Conservation (phyloP, 2,113 vertebrate species). For the Dasyornis broadbenti region DNA sequence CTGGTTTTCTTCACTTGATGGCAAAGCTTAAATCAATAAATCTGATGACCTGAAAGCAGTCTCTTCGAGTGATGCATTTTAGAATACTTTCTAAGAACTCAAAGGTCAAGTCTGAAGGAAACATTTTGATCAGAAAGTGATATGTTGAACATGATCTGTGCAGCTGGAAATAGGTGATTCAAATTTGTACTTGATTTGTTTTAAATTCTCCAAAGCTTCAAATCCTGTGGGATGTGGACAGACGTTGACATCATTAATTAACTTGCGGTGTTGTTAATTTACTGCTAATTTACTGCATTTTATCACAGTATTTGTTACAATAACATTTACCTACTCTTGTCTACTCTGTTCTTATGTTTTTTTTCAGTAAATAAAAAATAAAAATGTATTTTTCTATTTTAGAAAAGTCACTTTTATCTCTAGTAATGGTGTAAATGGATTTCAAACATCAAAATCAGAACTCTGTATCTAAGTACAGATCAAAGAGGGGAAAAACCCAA, state of each 20-base stretch:
- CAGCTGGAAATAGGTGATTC: neutral
- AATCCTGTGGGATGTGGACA: neutral
- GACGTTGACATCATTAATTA: neutral
- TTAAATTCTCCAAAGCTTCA: neutral
- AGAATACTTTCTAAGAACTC: neutral
- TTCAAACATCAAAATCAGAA: neutral
- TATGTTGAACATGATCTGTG: neutral
- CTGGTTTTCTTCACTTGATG: neutral
- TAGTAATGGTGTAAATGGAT: neutral
- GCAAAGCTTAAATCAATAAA: conserved; percentile 18
- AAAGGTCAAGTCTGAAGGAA: neutral
- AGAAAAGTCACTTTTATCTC: neutral
- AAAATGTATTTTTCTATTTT: neutral
- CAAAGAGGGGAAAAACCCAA: neutral
- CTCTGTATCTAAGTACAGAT: neutral
- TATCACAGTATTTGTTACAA: neutral
- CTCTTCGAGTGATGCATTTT: neutral
- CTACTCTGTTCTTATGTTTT: neutral
- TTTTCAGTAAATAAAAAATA: neutral
- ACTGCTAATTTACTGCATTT: neutral
- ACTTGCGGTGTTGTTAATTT: neutral
- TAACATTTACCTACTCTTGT: neutral
- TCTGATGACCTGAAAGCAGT: neutral
- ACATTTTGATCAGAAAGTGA: neutral
- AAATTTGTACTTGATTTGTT: neutral